phyloP scores from a whole-genome alignment of 1,140 invertebrate species.

The Mercenaria mercenaria region DNA sequence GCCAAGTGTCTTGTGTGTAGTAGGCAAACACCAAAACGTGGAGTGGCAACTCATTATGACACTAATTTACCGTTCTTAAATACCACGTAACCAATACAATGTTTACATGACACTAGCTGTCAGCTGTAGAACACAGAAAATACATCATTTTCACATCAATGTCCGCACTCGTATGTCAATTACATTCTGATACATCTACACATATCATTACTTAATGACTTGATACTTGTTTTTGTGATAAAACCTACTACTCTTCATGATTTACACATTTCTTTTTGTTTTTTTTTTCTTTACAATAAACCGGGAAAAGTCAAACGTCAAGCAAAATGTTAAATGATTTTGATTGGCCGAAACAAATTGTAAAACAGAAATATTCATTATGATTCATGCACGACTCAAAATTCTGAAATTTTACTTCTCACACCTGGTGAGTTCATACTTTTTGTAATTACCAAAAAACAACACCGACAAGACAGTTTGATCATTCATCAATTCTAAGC shows the following conservation, averaged over 20 bases:
- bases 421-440: background rate
- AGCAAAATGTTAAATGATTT: slow-evolving; percentile 15
- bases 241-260: slow-evolving; percentile 27
- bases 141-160: slow-evolving; percentile 58
- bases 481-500: background rate
- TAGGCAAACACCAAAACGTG: background rate
- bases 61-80: slow-evolving; percentile 40
- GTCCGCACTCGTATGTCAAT: slow-evolving; percentile 31
- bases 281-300: slow-evolving; percentile 49
- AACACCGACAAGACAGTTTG: background rate
- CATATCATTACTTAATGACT: slow-evolving; percentile 55
- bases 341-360: slow-evolving; percentile 48
- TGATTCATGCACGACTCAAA: slow-evolving; percentile 9
- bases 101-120: slow-evolving; percentile 42
- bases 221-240: slow-evolving; percentile 46
- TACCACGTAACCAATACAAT: slow-evolving; percentile 23
- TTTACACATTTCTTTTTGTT: slow-evolving; percentile 22
- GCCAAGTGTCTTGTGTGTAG: background rate
- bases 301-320: slow-evolving; percentile 59
- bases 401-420: background rate
- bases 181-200: background rate
- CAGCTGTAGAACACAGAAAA: slow-evolving; percentile 19
- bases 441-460: background rate
- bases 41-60: slow-evolving; percentile 41
- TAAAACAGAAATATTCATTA: background rate